These are phyloP conservation scores for Acrocyrtus sp. DNA, from an alignment of 2,888 invertebrate genomes.

Conservation along the genomic window DNA sequence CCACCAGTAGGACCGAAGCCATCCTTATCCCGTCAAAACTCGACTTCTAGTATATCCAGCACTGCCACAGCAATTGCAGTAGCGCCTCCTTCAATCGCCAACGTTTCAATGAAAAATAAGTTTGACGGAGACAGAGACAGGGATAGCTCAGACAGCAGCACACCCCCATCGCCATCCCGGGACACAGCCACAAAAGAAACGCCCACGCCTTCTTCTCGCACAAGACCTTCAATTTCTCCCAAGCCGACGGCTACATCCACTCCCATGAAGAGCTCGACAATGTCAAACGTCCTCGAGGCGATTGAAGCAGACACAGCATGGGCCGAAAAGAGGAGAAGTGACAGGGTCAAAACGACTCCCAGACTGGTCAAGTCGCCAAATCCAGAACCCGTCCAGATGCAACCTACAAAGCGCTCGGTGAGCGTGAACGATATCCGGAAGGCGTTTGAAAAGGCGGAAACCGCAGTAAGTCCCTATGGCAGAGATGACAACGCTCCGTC, in stretches of 20 bases:
- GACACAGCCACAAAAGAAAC: constrained; percentile 6
- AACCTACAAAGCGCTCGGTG: constrained; percentile 64
- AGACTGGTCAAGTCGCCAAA: constrained; percentile 32
- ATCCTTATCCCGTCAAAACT: constrained; percentile 48
- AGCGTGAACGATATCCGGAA: constrained; percentile 72
- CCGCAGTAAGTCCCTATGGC: constrained; percentile 56
- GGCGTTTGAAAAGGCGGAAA: constrained; percentile 70
- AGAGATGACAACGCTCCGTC: constrained; percentile 54
- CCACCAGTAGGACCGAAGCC: constrained; percentile 48
- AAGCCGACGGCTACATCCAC: constrained; percentile 37
- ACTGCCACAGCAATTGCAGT: constrained; percentile 18
- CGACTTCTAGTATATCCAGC: constrained; percentile 20
- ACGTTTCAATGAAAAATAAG: constrained; percentile 17
- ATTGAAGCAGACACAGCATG: constrained; percentile 50
- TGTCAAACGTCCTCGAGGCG: constrained; percentile 36
- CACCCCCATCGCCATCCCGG: too few relatives aligned
- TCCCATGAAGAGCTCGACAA: constrained; percentile 28
- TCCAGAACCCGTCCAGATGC: constrained; percentile 32
- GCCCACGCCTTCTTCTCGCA: not conserved
- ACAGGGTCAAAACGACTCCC: constrained; percentile 5
- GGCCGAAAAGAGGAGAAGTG: constrained; percentile 44
- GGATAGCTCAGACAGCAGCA: too few relatives aligned
- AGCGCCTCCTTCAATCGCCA: constrained; percentile 4
- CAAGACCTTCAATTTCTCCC: constrained; percentile 36
- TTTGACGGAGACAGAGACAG: constrained; percentile 5